Conservation (phyloP, 2,888 invertebrate genomes). For the Callyntrura guangdongensis region DNA sequence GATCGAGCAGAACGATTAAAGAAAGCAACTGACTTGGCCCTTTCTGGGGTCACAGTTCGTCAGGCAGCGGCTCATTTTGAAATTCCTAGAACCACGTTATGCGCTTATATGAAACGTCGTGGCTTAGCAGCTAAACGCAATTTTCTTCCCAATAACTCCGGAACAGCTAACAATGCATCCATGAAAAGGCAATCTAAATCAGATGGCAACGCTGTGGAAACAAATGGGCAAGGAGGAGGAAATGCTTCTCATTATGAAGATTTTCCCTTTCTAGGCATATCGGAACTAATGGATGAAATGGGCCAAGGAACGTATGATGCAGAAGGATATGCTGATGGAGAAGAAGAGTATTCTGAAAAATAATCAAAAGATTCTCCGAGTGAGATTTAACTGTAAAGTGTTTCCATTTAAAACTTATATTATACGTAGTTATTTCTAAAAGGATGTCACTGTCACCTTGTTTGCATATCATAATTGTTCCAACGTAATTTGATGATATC, state of each 20-base stretch:
- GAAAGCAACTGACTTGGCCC: constrained; percentile 84
- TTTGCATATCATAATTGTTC: too few species aligned
- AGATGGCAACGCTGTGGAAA: constrained; percentile 18
- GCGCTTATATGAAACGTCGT: constrained; percentile 89
- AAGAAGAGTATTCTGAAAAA: constrained; percentile 76
- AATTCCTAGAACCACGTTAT: constrained; percentile 88
- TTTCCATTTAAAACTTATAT: background rate
- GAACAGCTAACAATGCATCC: constrained; percentile 15
- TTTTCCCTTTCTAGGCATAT: constrained; percentile 82
- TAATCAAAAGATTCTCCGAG: constrained; percentile 34
- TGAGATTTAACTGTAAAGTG: background rate
- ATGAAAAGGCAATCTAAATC: constrained; percentile 64
- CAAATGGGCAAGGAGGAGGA: constrained; percentile 55
- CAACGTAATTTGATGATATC: too few species aligned
- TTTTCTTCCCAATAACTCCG: constrained; percentile 62
- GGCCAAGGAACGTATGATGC: constrained; percentile 78
- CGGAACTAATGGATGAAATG: constrained; percentile 84
- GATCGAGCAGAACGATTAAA: constrained; percentile 84
- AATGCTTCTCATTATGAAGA: constrained; percentile 66
- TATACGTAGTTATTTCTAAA: background rate
- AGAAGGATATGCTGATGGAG: constrained; percentile 74
- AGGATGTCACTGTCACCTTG: background rate
- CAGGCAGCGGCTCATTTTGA: constrained; percentile 89
- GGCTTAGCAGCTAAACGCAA: constrained; percentile 81
- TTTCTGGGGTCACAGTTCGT: constrained; percentile 88